Conservation (phyloP, 2,797 vertebrate genomes). For the Enteromius mattozi region DNA sequence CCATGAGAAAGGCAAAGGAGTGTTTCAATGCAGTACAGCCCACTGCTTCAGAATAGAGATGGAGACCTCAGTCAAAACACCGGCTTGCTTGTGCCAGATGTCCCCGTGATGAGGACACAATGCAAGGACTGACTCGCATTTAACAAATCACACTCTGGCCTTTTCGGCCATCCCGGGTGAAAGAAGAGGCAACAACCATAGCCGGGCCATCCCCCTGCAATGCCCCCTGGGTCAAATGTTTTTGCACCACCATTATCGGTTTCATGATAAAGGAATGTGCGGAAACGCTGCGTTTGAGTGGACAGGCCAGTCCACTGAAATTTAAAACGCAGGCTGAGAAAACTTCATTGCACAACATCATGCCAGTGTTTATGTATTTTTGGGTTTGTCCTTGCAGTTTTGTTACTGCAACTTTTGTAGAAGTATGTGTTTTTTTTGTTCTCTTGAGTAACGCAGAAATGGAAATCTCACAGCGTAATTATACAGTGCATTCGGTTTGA, state of each 20-base stretch:
- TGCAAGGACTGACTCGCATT: slow-evolving; percentile 69
- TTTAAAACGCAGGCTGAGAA: neutral
- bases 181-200: slow-evolving; percentile 45
- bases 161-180: slow-evolving; percentile 61
- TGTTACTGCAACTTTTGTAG: slow-evolving; percentile 46
- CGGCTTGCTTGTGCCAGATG: slow-evolving; percentile 84
- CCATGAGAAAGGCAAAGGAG: slow-evolving; percentile 89
- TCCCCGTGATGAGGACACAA: slow-evolving; percentile 80
- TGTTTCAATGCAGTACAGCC: slow-evolving; percentile 86
- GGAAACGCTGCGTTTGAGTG: slow-evolving; percentile 29
- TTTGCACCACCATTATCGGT: slow-evolving; percentile 62
- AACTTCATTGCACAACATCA: slow-evolving; percentile 21
- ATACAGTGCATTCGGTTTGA: slow-evolving; percentile 73
- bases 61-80: slow-evolving; percentile 73
- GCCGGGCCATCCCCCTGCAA: slow-evolving; percentile 61
- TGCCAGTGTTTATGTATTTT: slow-evolving; percentile 28
- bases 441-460: slow-evolving; percentile 57
- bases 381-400: slow-evolving; percentile 9
- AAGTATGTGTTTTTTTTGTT: slow-evolving; percentile 63
- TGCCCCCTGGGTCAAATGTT: slow-evolving; percentile 71
- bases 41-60: slow-evolving; percentile 79
- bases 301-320: slow-evolving; percentile 19
- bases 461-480: slow-evolving; percentile 74
- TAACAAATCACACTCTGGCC: slow-evolving; percentile 80
- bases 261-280: slow-evolving; percentile 47